phyloP scores from a whole-genome alignment of 2,797 vertebrate genomes.

The Premnoplex brunnescens region DNA sequence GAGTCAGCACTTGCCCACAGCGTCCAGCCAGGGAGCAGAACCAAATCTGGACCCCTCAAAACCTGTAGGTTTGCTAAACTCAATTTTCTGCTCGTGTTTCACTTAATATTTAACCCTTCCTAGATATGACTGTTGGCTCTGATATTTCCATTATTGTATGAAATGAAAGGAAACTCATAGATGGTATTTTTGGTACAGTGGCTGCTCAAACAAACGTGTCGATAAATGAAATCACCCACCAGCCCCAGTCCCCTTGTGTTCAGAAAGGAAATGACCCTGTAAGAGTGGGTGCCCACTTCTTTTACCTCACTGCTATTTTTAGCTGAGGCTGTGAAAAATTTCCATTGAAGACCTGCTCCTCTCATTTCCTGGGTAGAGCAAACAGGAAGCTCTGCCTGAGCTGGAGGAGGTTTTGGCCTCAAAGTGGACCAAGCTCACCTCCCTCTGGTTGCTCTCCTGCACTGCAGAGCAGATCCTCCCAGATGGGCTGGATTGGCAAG shows the following conservation, averaged over 20 bases:
- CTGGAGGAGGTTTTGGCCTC: constrained; percentile 20
- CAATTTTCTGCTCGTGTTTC: neutral
- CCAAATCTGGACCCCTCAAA: neutral
- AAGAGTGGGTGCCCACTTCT: constrained; percentile 44
- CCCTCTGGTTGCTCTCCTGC: constrained; percentile 62
- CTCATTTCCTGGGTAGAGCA: constrained; percentile 77
- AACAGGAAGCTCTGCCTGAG: constrained; percentile 78
- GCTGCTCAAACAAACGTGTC: neutral
- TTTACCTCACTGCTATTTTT: constrained; percentile 82
- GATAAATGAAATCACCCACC: neutral
- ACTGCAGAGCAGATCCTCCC: constrained; percentile 25
- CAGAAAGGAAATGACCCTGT: constrained; percentile 56
- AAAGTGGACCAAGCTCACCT: constrained; percentile 52
- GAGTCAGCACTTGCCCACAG: neutral
- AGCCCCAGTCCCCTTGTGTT: constrained; percentile 11
- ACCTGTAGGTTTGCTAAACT: neutral
- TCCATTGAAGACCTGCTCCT: constrained; percentile 80
- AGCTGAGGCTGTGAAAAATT: constrained; percentile 82
- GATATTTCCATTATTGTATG: neutral
- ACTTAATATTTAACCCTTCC: neutral
- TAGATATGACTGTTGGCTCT: neutral
- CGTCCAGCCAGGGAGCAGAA: neutral
- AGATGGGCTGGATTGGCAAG: fast-evolving
- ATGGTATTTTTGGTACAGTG: neutral
- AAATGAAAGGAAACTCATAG: neutral